phyloP scores from a whole-genome alignment of 30 jellyfish, hydroid and myxozoan genomes.

The Phacellophora camtschatica region DNA sequence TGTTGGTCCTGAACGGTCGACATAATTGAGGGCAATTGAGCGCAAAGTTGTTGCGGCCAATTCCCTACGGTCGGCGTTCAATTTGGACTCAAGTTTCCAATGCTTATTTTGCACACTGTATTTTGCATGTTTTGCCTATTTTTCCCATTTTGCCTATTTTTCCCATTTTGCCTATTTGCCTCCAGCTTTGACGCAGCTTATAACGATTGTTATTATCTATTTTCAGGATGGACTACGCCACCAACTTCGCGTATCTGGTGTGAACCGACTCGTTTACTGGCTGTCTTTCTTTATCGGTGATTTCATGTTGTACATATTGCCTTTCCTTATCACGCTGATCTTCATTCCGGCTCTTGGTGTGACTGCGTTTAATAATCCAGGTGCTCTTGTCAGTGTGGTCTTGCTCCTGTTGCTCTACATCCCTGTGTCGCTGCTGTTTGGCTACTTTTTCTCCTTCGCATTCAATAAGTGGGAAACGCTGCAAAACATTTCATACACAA shows the following conservation, averaged over 20 bases:
- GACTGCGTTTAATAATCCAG: conserved; percentile 52
- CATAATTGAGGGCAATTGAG: no score
- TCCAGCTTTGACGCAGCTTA: neutral
- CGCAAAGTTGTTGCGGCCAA: no score
- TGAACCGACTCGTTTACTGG: conserved; percentile 78
- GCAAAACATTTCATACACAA: conserved; percentile 66
- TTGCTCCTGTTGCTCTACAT: conserved; percentile 64
- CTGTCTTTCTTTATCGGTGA: conserved; percentile 69
- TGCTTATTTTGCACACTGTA: no score
- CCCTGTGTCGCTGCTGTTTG: conserved; percentile 57
- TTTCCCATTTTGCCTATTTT: no score
- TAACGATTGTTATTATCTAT: neutral
- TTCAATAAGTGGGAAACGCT: conserved; percentile 77
- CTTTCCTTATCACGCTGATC: conserved; percentile 44
- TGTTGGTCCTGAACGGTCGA: no score
- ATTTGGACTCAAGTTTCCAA: neutral
- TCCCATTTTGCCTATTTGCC: no score
- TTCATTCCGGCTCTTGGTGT: conserved; percentile 71
- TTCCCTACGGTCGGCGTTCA: neutral
- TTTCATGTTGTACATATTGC: conserved; percentile 49
- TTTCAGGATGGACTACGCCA: conserved; percentile 85
- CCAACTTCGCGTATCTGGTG: conserved; percentile 83
- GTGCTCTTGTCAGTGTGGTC: conserved; percentile 59
- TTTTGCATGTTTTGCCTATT: no score
- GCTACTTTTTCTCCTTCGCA: conserved; percentile 67